Percentiles rank a stretch among this genome's conserved stretches.
phyloP scores from a whole-genome alignment of 1,140 invertebrate genomes.

The Andricus grossulariae region DNA sequence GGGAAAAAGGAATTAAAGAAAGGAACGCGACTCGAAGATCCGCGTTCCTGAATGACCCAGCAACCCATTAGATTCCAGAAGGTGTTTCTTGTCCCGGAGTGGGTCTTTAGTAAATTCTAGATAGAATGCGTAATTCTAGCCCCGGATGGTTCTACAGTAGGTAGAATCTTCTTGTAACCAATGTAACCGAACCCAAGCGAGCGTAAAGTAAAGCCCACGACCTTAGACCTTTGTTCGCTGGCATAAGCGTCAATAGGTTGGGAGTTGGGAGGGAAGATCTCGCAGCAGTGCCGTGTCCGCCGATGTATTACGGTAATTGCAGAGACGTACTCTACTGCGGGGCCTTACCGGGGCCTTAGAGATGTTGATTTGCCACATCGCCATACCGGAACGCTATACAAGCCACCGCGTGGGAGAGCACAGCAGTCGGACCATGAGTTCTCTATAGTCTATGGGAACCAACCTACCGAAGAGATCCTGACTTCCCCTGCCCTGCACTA shows the following conservation, averaged over 20 bases:
- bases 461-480: slow-evolving; percentile 33
- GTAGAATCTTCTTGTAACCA: slow-evolving; percentile 25
- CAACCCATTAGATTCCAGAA: neutral
- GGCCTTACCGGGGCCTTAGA: slow-evolving; percentile 39
- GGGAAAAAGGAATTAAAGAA: no score
- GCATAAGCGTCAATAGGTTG: slow-evolving; percentile 41
- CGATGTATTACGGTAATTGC: slow-evolving; percentile 69
- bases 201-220: slow-evolving; percentile 38
- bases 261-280: slow-evolving; percentile 35
- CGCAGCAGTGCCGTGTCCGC: slow-evolving; percentile 51
- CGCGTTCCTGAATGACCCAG: neutral
- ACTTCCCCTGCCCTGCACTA: slow-evolving; percentile 28
- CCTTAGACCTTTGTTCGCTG: slow-evolving; percentile 37
- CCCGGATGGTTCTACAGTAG: neutral
- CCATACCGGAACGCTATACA: slow-evolving; percentile 52
- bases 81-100: neutral
- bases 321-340: slow-evolving; percentile 50
- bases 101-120: slow-evolving; percentile 21
- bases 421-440: slow-evolving; percentile 23
- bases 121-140: slow-evolving; percentile 27
- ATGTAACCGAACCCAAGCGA: slow-evolving; percentile 9
- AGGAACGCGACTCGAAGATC: neutral
- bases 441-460: slow-evolving; percentile 56
- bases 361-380: slow-evolving; percentile 56
- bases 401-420: slow-evolving; percentile 58